Evolutionary conservation across 2,797 vertebrate species (phyloP).

Genomic region (Siniperca undulata): DNA sequence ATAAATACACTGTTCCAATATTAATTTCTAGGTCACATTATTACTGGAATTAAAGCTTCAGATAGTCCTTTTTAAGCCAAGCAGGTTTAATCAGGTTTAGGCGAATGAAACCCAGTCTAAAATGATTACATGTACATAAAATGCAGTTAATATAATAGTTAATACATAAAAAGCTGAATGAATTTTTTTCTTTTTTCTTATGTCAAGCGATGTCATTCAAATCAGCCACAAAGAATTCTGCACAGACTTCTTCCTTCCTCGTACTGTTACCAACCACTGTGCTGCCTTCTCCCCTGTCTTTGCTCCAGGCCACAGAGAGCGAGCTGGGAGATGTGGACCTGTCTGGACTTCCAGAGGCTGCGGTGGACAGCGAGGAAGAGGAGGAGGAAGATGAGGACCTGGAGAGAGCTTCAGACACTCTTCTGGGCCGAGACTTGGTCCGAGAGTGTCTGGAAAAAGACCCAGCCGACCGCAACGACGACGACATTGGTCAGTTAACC

Average conservation of each 20-base stretch:
- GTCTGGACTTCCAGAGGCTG: conserved; percentile 95
- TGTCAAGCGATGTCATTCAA: background rate
- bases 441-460: conserved; percentile 98
- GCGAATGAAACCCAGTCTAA: conserved; percentile 8
- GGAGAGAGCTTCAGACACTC: conserved; percentile 92
- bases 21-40: conserved; percentile 14
- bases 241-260: background rate
- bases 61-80: background rate
- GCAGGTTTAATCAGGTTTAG: background rate
- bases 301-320: conserved; percentile 93
- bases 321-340: conserved; percentile 97
- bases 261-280: background rate
- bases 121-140: background rate
- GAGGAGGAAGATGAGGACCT: conserved; percentile 98
- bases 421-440: conserved; percentile 93
- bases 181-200: background rate
- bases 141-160: background rate
- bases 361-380: conserved; percentile 98
- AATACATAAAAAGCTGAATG: background rate
- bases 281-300: background rate
- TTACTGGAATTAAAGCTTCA: background rate
- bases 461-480: conserved; percentile 94
- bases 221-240: background rate
- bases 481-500: conserved; percentile 92
- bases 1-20: background rate